Conservation (phyloP, 2,113 vertebrate species). For the Callorhinus ursinus region DNA sequence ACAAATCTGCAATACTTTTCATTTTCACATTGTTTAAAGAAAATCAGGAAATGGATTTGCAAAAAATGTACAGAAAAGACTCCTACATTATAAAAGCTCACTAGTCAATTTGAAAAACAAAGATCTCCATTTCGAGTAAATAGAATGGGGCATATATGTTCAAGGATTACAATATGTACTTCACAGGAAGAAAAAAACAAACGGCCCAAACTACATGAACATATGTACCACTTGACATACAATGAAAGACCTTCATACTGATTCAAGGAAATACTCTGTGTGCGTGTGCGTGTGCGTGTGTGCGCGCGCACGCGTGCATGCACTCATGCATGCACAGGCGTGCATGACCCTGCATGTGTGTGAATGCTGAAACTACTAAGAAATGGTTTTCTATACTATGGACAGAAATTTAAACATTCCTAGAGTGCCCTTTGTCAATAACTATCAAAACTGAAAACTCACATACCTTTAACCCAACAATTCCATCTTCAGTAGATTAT, state of each 20-base stretch:
- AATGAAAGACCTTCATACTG: not conserved
- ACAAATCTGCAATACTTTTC: not conserved
- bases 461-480: not conserved
- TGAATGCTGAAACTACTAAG: not conserved
- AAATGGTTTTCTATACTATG: not conserved
- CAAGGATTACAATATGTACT: not conserved
- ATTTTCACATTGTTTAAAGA: not conserved
- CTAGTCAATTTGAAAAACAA: not conserved
- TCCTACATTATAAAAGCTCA: not conserved
- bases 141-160: not conserved
- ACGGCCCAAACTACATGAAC: not conserved
- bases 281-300: not conserved
- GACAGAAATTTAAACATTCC: not conserved
- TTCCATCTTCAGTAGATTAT: not conserved
- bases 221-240: not conserved
- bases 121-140: not conserved
- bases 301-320: not conserved
- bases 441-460: not conserved
- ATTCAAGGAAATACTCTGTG: not conserved
- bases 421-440: not conserved
- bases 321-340: fast-evolving
- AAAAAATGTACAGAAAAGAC: not conserved
- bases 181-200: not conserved
- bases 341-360: not conserved
- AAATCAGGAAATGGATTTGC: not conserved